Conservation (phyloP, 2,797 vertebrate genomes). For the Eleutherodactylus coqui region DNA sequence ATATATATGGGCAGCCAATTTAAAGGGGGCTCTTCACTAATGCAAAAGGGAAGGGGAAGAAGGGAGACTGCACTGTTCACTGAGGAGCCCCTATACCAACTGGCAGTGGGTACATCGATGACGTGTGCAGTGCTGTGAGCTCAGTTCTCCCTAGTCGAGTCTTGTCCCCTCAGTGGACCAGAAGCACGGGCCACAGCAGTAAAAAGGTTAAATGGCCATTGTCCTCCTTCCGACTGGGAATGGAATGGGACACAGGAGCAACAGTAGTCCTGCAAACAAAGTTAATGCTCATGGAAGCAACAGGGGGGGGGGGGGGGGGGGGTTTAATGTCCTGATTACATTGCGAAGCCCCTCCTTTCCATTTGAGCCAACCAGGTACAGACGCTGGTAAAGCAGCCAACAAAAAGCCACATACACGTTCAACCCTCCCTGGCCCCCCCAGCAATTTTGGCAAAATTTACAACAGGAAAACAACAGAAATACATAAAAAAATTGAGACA, state of each 20-base stretch:
- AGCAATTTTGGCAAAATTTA: background rate
- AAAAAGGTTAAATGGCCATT: slow-evolving; percentile 10
- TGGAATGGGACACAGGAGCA: background rate
- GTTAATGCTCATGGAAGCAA: slow-evolving; percentile 25
- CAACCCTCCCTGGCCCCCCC: background rate
- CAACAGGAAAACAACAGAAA: slow-evolving; percentile 9
- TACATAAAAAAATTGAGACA: background rate
- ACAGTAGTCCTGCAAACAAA: slow-evolving; percentile 5
- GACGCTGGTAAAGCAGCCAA: background rate
- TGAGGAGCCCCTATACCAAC: background rate
- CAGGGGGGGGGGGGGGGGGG: background rate
- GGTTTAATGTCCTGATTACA: background rate
- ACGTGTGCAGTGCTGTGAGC: background rate
- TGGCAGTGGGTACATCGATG: background rate
- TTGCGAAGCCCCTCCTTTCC: background rate
- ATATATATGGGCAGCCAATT: background rate
- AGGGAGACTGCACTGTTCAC: too few relatives aligned
- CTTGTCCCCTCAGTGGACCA: too few relatives aligned
- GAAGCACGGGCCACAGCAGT: background rate
- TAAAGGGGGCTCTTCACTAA: background rate
- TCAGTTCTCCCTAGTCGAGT: background rate
- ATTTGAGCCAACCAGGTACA: background rate
- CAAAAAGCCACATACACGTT: background rate
- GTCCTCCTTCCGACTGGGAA: background rate
- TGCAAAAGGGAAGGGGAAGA: background rate